Evolutionary conservation across 1,140 invertebrate species (phyloP).

Genomic region (Drosophila bipectinata): DNA sequence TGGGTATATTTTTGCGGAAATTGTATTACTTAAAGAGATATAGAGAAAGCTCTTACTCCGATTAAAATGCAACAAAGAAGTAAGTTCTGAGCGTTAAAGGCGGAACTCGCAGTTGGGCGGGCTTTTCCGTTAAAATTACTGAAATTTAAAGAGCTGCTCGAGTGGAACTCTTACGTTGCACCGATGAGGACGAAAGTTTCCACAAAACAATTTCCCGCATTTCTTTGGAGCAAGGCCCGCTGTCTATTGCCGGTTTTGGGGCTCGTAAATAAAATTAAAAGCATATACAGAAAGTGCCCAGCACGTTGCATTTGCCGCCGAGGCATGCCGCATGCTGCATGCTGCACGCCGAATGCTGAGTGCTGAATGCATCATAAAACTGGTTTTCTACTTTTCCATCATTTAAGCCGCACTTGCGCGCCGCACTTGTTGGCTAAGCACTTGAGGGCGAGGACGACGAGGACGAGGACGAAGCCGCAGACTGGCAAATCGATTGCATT

Average conservation of each 20-base stretch:
- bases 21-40: background rate
- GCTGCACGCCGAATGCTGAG: background rate
- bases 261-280: slow-evolving; percentile 36
- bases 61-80: background rate
- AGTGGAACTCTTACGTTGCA: slow-evolving; percentile 1
- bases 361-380: slow-evolving; percentile 56
- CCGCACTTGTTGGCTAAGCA: slow-evolving; percentile 23
- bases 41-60: slow-evolving; percentile 1
- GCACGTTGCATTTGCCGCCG: background rate
- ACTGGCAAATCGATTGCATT: slow-evolving; percentile 71
- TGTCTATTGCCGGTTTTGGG: slow-evolving; percentile 37
- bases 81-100: background rate
- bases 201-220: slow-evolving; percentile 27
- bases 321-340: background rate
- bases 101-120: background rate
- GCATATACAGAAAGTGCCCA: slow-evolving; percentile 3
- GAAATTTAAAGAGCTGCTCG: background rate
- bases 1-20: background rate
- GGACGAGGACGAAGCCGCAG: slow-evolving; percentile 18
- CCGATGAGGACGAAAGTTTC: slow-evolving; percentile 23
- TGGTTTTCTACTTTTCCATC: slow-evolving; percentile 59
- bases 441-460: slow-evolving; percentile 11
- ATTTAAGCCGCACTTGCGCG: slow-evolving; percentile 33
- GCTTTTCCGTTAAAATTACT: background rate
- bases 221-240: slow-evolving; percentile 7